These are phyloP conservation scores for Diplolepis rosae DNA, from an alignment of 2,888 invertebrate species.

Conservation along the genomic window DNA sequence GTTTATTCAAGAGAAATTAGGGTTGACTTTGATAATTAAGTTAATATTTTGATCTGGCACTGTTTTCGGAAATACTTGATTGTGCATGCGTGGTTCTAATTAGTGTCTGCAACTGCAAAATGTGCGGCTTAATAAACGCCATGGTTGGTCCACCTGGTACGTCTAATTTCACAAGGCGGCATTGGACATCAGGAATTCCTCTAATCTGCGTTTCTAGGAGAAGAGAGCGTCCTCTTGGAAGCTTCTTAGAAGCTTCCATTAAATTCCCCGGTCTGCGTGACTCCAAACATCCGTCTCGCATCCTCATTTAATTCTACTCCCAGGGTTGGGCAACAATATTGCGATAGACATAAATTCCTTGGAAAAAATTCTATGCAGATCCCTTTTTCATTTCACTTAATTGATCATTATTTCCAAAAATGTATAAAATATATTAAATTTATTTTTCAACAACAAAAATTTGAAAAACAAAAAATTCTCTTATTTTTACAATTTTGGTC, in stretches of 20 bases:
- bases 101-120: constrained; percentile 36
- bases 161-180: constrained; percentile 20
- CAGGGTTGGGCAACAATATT: background rate
- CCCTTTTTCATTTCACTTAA: too few relatives aligned
- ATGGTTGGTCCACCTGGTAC: constrained; percentile 31
- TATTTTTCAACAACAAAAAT: too few relatives aligned
- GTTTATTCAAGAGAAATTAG: too few relatives aligned
- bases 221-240: background rate
- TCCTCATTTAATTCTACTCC: constrained; percentile 11
- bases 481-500: too few relatives aligned
- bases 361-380: too few relatives aligned
- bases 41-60: too few relatives aligned
- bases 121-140: constrained; percentile 40
- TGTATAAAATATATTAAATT: too few relatives aligned
- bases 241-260: constrained; percentile 7
- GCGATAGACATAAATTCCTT: background rate
- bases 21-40: too few relatives aligned
- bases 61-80: background rate
- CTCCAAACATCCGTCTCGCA: constrained; percentile 11
- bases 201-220: constrained; percentile 17
- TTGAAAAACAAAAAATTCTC: too few relatives aligned
- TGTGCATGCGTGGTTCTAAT: background rate
- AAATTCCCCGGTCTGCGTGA: background rate
- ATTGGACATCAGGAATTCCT: constrained; percentile 4
- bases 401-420: too few relatives aligned